phyloP scores from a whole-genome alignment of 2,113 vertebrate species.

The Mixornis gularis region DNA sequence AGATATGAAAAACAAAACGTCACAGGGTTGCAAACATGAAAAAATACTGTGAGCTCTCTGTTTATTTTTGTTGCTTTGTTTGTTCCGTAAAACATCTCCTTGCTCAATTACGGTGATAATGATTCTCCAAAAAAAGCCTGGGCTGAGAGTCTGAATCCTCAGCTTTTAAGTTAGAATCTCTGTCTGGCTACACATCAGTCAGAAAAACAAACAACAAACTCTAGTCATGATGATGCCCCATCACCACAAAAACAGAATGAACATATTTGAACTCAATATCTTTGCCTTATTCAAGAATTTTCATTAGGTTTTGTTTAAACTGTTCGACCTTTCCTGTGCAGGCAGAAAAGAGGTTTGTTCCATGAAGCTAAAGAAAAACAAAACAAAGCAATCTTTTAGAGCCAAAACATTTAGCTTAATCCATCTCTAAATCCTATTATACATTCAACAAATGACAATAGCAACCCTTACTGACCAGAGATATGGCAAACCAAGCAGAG shows the following conservation, averaged over 20 bases:
- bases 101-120: conserved; percentile 6
- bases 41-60: background rate
- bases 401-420: conserved; percentile 9
- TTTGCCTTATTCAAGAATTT: conserved; percentile 21
- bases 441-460: background rate
- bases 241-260: background rate
- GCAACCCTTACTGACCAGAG: background rate
- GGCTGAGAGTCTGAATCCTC: background rate
- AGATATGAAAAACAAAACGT: conserved; percentile 8
- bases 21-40: background rate
- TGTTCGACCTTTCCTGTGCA: background rate
- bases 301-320: conserved; percentile 44
- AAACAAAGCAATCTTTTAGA: background rate
- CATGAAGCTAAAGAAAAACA: background rate
- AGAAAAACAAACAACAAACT: conserved; percentile 28
- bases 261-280: background rate
- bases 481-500: background rate
- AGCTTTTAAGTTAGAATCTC: conserved; percentile 25
- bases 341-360: background rate
- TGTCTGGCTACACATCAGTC: conserved; percentile 30
- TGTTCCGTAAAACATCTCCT: background rate
- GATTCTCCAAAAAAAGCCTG: background rate
- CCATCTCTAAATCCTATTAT: conserved; percentile 1
- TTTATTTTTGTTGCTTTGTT: conserved; percentile 35
- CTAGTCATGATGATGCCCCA: background rate